A percentile compares a stretch with the other conserved stretches of the same genome.
Evolutionary conservation across 2,113 vertebrate genomes (phyloP).

Genomic region (Neomonachus schauinslandi): DNA sequence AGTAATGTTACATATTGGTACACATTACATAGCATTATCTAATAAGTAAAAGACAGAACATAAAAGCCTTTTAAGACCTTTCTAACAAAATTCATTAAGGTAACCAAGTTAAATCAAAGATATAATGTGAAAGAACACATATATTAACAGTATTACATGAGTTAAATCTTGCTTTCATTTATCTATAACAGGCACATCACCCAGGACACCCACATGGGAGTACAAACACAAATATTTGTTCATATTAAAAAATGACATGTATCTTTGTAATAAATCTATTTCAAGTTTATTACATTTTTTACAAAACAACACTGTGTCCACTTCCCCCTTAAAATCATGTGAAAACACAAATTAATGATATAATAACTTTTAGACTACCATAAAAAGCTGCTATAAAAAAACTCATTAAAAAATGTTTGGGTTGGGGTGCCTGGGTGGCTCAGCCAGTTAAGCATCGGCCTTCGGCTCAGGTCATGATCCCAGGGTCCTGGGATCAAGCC

Average conservation of each 20-base stretch:
- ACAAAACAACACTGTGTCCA: constrained; percentile 38
- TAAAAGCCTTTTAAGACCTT: constrained; percentile 23
- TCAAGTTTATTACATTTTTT: constrained; percentile 43
- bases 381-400: neutral
- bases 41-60: neutral
- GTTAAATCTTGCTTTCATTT: constrained; percentile 56
- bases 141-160: neutral
- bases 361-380: neutral
- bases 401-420: neutral
- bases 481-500: no score
- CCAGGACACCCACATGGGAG: neutral
- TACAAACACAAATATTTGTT: constrained; percentile 39
- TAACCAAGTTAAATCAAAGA: constrained; percentile 30
- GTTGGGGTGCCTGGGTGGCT: neutral
- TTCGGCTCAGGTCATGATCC: no score
- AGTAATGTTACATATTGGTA: constrained; percentile 42
- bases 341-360: constrained; percentile 12
- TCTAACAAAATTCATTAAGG: constrained; percentile 41
- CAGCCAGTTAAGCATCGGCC: neutral
- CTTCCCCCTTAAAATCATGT: neutral
- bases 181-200: neutral
- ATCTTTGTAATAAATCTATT: constrained; percentile 43
- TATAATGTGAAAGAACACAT: constrained; percentile 27
- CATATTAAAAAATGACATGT: constrained; percentile 19
- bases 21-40: neutral